These are phyloP conservation scores for Bathynomus jamesi DNA, from an alignment of 1,140 invertebrate species.

Conservation along the genomic window DNA sequence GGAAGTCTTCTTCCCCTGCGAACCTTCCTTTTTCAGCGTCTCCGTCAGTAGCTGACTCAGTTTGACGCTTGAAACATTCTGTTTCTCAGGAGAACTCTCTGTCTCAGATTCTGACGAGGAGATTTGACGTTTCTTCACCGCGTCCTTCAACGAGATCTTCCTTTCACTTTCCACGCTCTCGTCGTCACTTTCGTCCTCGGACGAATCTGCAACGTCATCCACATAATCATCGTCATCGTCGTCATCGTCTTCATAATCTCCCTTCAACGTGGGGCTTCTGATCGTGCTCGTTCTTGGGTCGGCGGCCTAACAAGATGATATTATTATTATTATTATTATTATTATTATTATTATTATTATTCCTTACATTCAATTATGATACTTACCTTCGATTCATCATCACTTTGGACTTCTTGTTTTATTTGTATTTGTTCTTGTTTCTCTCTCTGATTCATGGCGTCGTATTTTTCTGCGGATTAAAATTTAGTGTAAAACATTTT, in stretches of 20 bases:
- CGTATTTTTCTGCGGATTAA: not conserved
- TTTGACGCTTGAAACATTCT: not conserved
- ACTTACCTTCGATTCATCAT: not conserved
- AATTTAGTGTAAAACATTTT: no score
- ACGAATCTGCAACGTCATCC: not conserved
- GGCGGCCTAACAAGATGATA: not conserved
- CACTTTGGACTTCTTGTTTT: not conserved
- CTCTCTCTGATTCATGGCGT: not conserved
- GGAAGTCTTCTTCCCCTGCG: not conserved
- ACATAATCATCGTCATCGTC: not conserved
- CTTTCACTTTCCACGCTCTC: not conserved
- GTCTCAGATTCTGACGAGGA: not conserved
- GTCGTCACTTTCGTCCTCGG: not conserved
- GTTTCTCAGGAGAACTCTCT: not conserved
- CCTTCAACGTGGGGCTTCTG: no score
- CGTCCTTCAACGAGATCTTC: not conserved
- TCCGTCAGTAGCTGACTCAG: not conserved
- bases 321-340: conserved; percentile 3
- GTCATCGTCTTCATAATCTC: not conserved
- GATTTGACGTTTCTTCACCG: not conserved
- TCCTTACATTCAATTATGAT: not conserved
- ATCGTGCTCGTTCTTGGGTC: no score
- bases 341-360: conserved; percentile 3
- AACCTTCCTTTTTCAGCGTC: not conserved
- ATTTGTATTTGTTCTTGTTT: not conserved